Conservation (phyloP, 2,888 invertebrate species). For the Brachylomia viminalis region DNA sequence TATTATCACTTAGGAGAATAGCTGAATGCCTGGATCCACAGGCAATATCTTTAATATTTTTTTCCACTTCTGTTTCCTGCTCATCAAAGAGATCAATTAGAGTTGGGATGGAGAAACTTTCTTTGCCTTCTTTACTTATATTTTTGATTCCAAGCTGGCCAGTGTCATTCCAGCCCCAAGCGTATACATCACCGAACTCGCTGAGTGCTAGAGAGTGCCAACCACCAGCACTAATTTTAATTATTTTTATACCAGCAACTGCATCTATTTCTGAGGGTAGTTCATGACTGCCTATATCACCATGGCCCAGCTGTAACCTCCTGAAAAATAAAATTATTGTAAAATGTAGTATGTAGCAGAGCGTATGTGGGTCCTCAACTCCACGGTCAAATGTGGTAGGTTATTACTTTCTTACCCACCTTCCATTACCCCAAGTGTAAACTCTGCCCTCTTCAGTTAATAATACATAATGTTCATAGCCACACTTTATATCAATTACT, state of each 20-base stretch:
- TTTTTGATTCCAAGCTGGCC: conserved; percentile 94
- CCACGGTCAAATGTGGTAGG: not conserved
- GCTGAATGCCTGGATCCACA: conserved; percentile 95
- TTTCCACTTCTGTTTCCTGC: conserved; percentile 83
- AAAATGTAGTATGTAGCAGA: not conserved
- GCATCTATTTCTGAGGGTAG: conserved; percentile 93
- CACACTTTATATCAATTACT: conserved; percentile 93
- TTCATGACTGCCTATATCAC: conserved; percentile 91
- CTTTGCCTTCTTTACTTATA: conserved; percentile 67
- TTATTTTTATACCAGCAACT: conserved; percentile 94
- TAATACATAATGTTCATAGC: conserved; percentile 95
- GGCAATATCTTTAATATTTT: conserved; percentile 91
- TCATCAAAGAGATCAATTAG: conserved; percentile 82
- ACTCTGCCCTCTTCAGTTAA: conserved; percentile 93
- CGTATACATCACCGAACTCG: conserved; percentile 95
- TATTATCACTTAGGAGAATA: conserved; percentile 92
- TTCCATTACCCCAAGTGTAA: conserved; percentile 96
- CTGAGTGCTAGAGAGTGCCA: conserved; percentile 97
- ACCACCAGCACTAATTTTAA: conserved; percentile 94
- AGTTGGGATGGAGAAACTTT: conserved; percentile 80
- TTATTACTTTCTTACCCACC: conserved; percentile 86
- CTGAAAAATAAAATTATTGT: conserved; percentile 85
- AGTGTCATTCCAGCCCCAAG: conserved; percentile 97
- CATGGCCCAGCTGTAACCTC: conserved; percentile 96
- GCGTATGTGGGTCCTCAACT: not conserved